Conservation (phyloP, 1,140 invertebrate genomes). For the Drosophila pandora region DNA sequence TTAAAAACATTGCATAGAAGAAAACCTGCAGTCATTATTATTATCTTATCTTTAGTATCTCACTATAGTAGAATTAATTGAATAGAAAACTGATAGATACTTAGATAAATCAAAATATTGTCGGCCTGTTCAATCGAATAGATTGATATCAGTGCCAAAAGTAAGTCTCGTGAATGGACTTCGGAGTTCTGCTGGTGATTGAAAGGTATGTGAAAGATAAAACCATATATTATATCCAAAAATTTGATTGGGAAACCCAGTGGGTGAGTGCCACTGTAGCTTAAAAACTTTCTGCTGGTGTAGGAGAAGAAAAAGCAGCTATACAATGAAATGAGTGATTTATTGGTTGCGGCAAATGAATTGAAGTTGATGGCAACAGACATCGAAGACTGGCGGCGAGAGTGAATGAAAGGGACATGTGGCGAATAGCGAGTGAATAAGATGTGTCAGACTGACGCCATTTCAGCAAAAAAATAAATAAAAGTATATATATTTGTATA, state of each 20-base stretch:
- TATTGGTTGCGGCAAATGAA: slow-evolving; percentile 65
- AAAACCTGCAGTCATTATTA: too few species aligned
- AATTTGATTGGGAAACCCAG: not conserved
- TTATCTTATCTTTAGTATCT: slow-evolving; percentile 2
- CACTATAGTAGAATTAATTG: not conserved
- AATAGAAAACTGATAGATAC: not conserved
- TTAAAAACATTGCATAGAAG: too few species aligned
- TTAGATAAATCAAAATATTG: not conserved
- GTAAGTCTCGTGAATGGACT: not conserved
- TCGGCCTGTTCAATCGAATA: not conserved
- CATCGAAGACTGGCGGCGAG: slow-evolving; percentile 15
- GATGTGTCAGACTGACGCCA: slow-evolving; percentile 53
- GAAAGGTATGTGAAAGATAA: slow-evolving; percentile 4
- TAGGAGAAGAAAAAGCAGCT: slow-evolving; percentile 49
- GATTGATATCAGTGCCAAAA: not conserved
- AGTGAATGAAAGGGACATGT: slow-evolving; percentile 11
- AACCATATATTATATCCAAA: not conserved
- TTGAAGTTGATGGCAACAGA: slow-evolving; percentile 71
- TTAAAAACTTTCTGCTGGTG: slow-evolving; percentile 36
- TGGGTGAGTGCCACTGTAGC: slow-evolving; percentile 36
- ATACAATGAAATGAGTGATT: slow-evolving; percentile 73
- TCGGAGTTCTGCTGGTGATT: not conserved
- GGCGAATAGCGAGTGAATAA: slow-evolving; percentile 49
- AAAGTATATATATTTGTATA: not conserved
- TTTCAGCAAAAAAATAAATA: slow-evolving; percentile 3